These are phyloP conservation scores for Phyto melanocephala DNA, from an alignment of 2,888 invertebrate species.

Conservation along the genomic window DNA sequence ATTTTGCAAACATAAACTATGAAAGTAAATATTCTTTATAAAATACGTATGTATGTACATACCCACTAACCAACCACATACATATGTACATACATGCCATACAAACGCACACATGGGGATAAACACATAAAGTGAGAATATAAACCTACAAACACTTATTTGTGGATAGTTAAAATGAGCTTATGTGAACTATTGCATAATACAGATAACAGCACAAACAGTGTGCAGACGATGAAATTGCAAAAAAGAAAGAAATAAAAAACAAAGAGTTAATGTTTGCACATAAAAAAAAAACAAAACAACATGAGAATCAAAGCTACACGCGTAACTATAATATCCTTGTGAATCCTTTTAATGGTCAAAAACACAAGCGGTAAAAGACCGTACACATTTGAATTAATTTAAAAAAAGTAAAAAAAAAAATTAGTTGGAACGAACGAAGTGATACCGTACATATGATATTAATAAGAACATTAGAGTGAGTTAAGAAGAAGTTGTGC, in stretches of 20 bases:
- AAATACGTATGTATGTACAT: conserved; percentile 17
- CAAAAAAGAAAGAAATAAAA: conserved; percentile 13
- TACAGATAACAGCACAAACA: conserved; percentile 71
- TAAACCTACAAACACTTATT: conserved; percentile 16
- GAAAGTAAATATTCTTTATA: conserved; percentile 56
- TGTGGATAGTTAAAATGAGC: conserved; percentile 70
- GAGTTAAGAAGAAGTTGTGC: no score
- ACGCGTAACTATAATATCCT: conserved; percentile 65
- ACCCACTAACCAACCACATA: conserved; percentile 6
- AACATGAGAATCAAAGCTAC: conserved; percentile 37
- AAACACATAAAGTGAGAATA: conserved; percentile 27
- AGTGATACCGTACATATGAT: not conserved
- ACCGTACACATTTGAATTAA: conserved; percentile 1
- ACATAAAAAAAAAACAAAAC: conserved; percentile 58
- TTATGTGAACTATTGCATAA: conserved; percentile 76
- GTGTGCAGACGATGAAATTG: conserved; percentile 21
- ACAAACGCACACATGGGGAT: not conserved
- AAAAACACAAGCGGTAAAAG: conserved; percentile 53
- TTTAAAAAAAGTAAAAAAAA: not conserved
- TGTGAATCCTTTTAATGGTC: conserved; percentile 72
- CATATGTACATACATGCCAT: no score
- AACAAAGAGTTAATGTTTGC: conserved; percentile 47
- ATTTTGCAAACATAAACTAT: conserved; percentile 71
- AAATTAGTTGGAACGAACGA: not conserved
- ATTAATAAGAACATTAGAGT: no score